These are phyloP conservation scores for Dicrostonyx torquatus DNA, from an alignment of 2,797 vertebrate species.

Conservation along the genomic window DNA sequence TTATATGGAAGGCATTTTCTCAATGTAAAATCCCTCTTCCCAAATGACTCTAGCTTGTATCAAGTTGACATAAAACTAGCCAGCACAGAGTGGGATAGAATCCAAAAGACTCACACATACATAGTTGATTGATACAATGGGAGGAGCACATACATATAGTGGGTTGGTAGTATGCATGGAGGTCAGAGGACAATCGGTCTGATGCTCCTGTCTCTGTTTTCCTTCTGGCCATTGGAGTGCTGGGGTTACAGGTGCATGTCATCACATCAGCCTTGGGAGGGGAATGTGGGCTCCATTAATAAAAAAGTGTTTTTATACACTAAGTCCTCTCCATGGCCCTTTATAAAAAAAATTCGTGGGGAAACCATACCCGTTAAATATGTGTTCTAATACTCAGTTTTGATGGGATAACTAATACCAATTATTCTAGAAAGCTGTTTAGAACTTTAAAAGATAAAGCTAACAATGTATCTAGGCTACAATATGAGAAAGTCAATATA, in stretches of 20 bases:
- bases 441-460: background rate
- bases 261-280: background rate
- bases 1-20: background rate
- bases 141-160: background rate
- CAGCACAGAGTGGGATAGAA: background rate
- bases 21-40: background rate
- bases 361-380: background rate
- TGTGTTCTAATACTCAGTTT: background rate
- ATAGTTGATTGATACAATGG: background rate
- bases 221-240: background rate
- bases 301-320: background rate
- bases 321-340: background rate
- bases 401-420: background rate
- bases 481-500: background rate
- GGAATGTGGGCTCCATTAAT: background rate
- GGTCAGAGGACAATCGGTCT: background rate
- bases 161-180: background rate
- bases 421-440: background rate
- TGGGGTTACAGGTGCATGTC: background rate
- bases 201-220: background rate
- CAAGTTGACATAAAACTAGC: background rate
- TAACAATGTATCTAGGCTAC: background rate
- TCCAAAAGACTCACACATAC: background rate
- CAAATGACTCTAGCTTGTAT: background rate
- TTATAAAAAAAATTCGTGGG: background rate